These are phyloP conservation scores for Eulemur rubriventer DNA, from an alignment of 2,797 vertebrate species.

Conservation along the genomic window DNA sequence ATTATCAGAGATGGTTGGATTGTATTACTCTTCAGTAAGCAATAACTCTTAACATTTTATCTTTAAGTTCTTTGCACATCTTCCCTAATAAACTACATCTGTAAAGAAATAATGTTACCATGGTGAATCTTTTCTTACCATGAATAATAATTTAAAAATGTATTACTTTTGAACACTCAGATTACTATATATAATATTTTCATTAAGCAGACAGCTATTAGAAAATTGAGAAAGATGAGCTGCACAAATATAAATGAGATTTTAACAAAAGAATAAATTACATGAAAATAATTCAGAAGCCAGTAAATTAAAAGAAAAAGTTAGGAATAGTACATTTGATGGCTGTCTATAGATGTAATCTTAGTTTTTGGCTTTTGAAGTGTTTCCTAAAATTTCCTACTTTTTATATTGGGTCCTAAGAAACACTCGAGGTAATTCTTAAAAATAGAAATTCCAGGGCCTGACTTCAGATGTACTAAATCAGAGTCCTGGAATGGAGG, in stretches of 20 bases:
- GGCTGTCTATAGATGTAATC: not conserved
- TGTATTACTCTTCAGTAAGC: not conserved
- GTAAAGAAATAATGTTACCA: not conserved
- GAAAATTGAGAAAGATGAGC: not conserved
- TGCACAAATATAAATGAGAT: not conserved
- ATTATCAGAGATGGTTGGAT: not conserved
- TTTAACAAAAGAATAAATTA: slow-evolving; percentile 9
- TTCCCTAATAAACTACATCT: not conserved
- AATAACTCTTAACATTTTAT: not conserved
- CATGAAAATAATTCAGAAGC: not conserved
- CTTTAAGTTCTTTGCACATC: not conserved
- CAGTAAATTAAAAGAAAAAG: not conserved
- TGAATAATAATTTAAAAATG: not conserved
- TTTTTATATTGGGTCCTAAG: not conserved
- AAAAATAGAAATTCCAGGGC: not conserved
- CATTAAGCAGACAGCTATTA: not conserved
- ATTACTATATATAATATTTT: not conserved
- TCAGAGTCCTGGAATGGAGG: not conserved
- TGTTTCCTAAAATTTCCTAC: not conserved
- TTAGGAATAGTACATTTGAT: not conserved
- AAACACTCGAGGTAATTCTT: slow-evolving; percentile 10
- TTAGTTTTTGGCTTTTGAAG: slow-evolving; percentile 16
- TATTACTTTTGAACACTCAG: not conserved
- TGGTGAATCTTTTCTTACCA: not conserved
- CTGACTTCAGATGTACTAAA: not conserved